A percentile compares a stretch with the other conserved stretches of the same genome.
These are phyloP conservation scores for Serilophus lunatus DNA, from an alignment of 2,113 vertebrate genomes.

Conservation along the genomic window DNA sequence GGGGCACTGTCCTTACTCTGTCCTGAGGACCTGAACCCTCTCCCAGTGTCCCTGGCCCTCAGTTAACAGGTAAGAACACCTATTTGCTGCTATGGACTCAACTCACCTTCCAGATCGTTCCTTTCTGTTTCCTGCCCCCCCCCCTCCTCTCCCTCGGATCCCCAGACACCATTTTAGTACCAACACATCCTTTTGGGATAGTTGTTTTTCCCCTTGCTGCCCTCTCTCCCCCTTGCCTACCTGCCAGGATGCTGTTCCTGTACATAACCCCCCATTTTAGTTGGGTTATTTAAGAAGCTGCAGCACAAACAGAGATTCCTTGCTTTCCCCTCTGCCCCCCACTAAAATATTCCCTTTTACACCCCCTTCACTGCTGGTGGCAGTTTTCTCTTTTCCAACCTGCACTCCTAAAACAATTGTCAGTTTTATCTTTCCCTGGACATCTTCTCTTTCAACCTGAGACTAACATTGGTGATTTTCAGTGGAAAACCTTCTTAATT, in stretches of 20 bases:
- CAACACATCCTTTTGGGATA: neutral
- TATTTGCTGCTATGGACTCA: conserved; percentile 55
- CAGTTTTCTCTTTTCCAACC: neutral
- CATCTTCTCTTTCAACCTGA: neutral
- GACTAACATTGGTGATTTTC: neutral
- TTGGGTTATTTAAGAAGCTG: neutral
- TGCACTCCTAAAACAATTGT: conserved; percentile 14
- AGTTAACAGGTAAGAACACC: conserved; percentile 25
- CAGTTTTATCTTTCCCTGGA: neutral
- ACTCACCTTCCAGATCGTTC: neutral
- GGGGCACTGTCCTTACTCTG: neutral
- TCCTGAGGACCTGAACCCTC: neutral
- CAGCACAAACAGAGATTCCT: neutral
- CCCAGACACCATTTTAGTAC: neutral
- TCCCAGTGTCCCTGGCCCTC: neutral
- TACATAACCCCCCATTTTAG: neutral
- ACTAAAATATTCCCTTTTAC: neutral
- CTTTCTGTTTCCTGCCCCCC: neutral
- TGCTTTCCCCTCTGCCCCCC: neutral
- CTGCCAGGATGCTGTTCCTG: neutral
- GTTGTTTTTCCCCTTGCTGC: neutral
- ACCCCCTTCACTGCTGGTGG: neutral
- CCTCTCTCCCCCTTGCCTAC: neutral
- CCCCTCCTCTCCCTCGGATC: neutral
- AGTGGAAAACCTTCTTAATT: neutral